Percentiles rank a stretch among this genome's conserved stretches.
These are phyloP conservation scores for Rhagium mordax DNA, from an alignment of 2,888 invertebrate genomes.

Conservation along the genomic window DNA sequence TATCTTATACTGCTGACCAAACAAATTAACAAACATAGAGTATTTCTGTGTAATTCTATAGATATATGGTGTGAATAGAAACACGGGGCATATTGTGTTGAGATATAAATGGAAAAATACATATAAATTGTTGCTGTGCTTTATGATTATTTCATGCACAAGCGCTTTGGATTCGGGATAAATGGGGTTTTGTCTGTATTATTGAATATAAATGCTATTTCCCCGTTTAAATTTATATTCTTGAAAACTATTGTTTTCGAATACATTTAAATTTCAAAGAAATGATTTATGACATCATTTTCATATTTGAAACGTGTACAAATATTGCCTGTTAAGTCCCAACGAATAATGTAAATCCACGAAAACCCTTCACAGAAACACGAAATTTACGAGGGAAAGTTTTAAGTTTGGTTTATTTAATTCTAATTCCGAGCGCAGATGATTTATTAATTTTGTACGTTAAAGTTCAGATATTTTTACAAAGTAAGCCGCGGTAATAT, in stretches of 20 bases:
- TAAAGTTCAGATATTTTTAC: background rate
- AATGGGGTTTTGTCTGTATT: slow-evolving; percentile 25
- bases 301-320: slow-evolving; percentile 3
- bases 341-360: background rate
- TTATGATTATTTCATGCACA: slow-evolving; percentile 13
- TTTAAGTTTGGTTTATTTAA: background rate
- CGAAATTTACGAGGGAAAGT: background rate
- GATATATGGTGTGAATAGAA: too few species aligned
- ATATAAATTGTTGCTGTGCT: slow-evolving; percentile 3
- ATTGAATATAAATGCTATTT: slow-evolving; percentile 20
- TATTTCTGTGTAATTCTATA: too few species aligned
- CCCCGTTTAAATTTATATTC: slow-evolving; percentile 22
- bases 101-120: slow-evolving; percentile 6
- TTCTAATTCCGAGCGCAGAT: background rate
- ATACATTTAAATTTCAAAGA: slow-evolving; percentile 8
- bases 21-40: too few species aligned
- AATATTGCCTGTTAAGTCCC: background rate
- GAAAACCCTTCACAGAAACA: background rate
- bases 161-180: slow-evolving; percentile 12
- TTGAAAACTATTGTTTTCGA: slow-evolving; percentile 22
- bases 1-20: too few species aligned
- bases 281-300: slow-evolving; percentile 2
- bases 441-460: background rate
- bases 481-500: background rate
- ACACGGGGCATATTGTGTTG: background rate